These are phyloP conservation scores for Sebastes oblongus DNA, from an alignment of 2,797 vertebrate species.

Conservation along the genomic window DNA sequence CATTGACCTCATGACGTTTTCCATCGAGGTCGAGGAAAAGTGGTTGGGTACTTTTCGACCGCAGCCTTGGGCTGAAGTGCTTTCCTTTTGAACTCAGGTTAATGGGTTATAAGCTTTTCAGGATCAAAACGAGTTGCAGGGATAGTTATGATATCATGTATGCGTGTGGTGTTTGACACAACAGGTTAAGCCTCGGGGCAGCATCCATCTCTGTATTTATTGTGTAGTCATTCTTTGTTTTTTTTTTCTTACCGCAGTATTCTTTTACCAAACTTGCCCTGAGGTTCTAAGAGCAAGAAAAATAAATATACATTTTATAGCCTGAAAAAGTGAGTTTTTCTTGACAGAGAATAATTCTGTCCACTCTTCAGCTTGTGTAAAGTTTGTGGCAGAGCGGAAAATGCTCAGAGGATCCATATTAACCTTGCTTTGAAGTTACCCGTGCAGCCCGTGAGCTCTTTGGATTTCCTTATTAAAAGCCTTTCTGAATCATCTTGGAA, in stretches of 20 bases:
- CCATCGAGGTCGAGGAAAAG: too few species aligned
- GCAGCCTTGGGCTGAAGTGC: background rate
- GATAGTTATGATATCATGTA: background rate
- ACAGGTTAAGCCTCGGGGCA: slow-evolving; percentile 13
- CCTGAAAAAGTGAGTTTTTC: slow-evolving; percentile 34
- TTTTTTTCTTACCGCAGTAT: background rate
- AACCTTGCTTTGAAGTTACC: slow-evolving; percentile 59
- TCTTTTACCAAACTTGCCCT: background rate
- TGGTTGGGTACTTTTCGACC: too few species aligned
- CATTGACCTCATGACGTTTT: too few species aligned
- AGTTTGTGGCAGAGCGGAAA: slow-evolving; percentile 36
- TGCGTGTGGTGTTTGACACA: slow-evolving; percentile 20
- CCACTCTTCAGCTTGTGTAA: slow-evolving; percentile 25
- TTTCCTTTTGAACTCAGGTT: background rate
- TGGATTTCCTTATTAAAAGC: slow-evolving; percentile 51
- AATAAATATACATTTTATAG: slow-evolving; percentile 39
- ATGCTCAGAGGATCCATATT: slow-evolving; percentile 52
- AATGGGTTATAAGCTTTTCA: slow-evolving; percentile 5
- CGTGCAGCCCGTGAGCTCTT: slow-evolving; percentile 27
- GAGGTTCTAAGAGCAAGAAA: background rate
- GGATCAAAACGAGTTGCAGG: background rate
- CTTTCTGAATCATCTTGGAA: slow-evolving; percentile 51
- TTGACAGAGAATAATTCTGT: slow-evolving; percentile 35
- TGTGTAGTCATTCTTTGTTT: slow-evolving; percentile 6
- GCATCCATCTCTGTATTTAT: slow-evolving; percentile 23